These are phyloP conservation scores for Xiphias gladius DNA, from an alignment of 2,113 vertebrate species.

Conservation along the genomic window DNA sequence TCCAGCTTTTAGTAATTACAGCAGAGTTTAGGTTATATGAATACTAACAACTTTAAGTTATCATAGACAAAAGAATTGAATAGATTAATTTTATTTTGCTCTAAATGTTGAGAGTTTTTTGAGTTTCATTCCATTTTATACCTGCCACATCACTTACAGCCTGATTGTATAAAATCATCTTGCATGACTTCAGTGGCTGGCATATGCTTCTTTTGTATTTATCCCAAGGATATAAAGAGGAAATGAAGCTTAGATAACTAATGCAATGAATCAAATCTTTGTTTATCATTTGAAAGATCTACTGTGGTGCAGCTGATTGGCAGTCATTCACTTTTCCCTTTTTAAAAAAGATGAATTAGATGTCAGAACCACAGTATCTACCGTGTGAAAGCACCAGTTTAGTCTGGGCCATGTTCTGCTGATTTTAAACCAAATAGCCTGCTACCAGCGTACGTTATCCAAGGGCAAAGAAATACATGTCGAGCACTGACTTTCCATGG, in stretches of 20 bases:
- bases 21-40: neutral
- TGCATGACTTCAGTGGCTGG: conserved; percentile 49
- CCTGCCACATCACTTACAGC: neutral
- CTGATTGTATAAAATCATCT: neutral
- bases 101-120: neutral
- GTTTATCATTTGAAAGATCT: conserved; percentile 25
- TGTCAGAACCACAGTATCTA: conserved; percentile 22
- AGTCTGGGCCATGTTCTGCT: conserved; percentile 54
- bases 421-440: conserved; percentile 54
- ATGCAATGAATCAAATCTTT: conserved; percentile 49
- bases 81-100: neutral
- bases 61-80: neutral
- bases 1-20: neutral
- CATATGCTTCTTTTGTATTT: conserved; percentile 1
- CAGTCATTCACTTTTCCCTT: conserved; percentile 21
- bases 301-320: conserved; percentile 34
- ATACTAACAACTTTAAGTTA: neutral
- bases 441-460: conserved; percentile 63
- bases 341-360: conserved; percentile 53
- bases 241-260: conserved; percentile 47
- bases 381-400: conserved; percentile 26
- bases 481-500: conserved; percentile 78
- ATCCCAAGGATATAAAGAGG: conserved; percentile 29
- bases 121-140: conserved; percentile 1
- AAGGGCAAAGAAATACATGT: conserved; percentile 67